Evolutionary conservation across 2,113 vertebrate genomes (phyloP), one percentile per base, ranked within the genome.

Genomic region (Platichthys stellatus): DNA sequence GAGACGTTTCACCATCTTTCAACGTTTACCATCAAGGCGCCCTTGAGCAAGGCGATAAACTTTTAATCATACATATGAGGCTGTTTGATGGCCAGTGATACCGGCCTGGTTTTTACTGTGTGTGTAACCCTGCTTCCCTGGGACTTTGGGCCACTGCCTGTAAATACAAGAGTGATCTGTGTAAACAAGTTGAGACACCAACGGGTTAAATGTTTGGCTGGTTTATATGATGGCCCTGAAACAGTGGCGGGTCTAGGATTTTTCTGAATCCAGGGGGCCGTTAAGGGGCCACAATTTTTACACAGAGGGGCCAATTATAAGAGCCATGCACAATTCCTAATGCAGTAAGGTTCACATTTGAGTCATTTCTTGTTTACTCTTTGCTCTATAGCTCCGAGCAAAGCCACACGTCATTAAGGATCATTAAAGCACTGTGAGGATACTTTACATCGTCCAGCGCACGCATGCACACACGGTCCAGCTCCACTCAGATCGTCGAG

Each of bases 1-100:
- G 23, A 53, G 23, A 69, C 12, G 3, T 20, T 35, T 53, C 60
- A 31, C 23, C 20, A 63, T 66, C 63, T 63, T 61, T 70, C n/a
- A 71, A 11, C 51, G 63, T 57, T 65, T 79, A 62, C 63, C 4
- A 0, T 74, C 70, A 81, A 69, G 66, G 63, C 84, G 83, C 74
- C 83, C 68, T 80, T 85, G 54, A 77, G 76, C 83, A 80, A 76
- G 38, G 81, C 68, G 61, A 61, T 89, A 74, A 71, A 90, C 51
- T 54, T 76, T 75, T 81, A 76, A 87, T 82, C 63, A 56, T 60
- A 71, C 35, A 63, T n/a, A 38, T 82, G 69, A 68, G 4, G 58
- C 62, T 26, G 67, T 84, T 83, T 81, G 76, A 86, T 38, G 72
- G 54, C 69, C 64, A 23, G 43, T n/a, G 20, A 21, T 54, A n/a